These are phyloP conservation scores for Philypnodon macrostomus DNA, from an alignment of 2,797 vertebrate genomes.

Conservation along the genomic window DNA sequence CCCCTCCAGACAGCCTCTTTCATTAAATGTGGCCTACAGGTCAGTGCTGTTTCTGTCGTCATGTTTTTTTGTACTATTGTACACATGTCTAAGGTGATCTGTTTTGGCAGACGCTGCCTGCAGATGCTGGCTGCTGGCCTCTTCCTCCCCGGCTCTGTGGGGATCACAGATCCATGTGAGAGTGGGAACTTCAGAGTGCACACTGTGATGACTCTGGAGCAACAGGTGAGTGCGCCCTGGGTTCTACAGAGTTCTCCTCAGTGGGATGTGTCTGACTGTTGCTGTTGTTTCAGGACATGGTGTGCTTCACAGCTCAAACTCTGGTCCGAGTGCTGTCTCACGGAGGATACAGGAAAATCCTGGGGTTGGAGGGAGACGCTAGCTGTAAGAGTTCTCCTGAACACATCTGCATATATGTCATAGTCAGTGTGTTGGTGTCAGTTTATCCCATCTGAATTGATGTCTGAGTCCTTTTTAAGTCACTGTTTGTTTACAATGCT, in stretches of 20 bases:
- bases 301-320: constrained; percentile 95
- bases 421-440: no score
- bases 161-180: constrained; percentile 96
- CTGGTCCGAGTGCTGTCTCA: constrained; percentile 93
- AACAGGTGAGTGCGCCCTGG: constrained; percentile 79
- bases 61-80: not conserved
- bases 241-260: no score
- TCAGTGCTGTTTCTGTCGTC: constrained; percentile 32
- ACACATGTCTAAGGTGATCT: not conserved
- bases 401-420: no score
- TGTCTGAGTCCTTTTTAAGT: no score
- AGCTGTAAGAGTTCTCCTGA: constrained; percentile 77
- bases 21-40: constrained; percentile 94
- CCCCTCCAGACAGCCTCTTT: constrained; percentile 91
- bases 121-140: constrained; percentile 95
- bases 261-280: constrained; percentile 7
- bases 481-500: no score
- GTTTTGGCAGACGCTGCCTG: constrained; percentile 85
- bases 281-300: constrained; percentile 84
- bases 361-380: constrained; percentile 93
- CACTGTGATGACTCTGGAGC: constrained; percentile 96
- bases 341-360: constrained; percentile 93
- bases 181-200: constrained; percentile 95
- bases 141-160: constrained; percentile 92
- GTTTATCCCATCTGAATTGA: not conserved